Evolutionary conservation across 1,140 invertebrate species (phyloP).

Genomic region (Drosophila lini): DNA sequence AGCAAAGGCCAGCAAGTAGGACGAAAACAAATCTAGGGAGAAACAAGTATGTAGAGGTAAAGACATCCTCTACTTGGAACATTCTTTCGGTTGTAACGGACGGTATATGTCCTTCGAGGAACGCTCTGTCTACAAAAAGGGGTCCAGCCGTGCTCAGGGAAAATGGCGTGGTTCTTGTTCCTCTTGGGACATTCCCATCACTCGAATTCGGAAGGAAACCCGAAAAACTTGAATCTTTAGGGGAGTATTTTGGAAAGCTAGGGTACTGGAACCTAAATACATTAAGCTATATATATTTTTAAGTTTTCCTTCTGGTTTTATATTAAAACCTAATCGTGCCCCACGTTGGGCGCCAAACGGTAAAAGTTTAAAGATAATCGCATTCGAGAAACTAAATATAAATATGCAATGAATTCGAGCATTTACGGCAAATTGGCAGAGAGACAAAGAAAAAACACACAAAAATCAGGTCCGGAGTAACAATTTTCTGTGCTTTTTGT

Average conservation of each 20-base stretch:
- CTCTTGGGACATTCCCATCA: not conserved
- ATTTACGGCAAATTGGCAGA: conserved; percentile 29
- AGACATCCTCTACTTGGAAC: conserved; percentile 3
- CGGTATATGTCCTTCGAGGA: too few species aligned
- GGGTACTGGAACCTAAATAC: too few species aligned
- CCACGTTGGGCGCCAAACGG: not conserved
- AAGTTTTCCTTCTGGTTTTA: too few species aligned
- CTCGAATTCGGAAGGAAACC: not conserved
- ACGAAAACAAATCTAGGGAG: not conserved
- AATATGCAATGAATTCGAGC: conserved; percentile 24
- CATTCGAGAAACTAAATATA: conserved; percentile 28
- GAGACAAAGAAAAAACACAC: conserved; percentile 7
- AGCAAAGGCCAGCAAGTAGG: not conserved
- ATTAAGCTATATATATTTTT: too few species aligned
- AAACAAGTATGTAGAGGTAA: not conserved
- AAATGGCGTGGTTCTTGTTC: not conserved
- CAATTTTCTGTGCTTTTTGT: not conserved
- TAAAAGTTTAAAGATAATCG: conserved; percentile 17
- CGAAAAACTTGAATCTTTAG: not conserved
- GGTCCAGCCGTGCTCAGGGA: not conserved
- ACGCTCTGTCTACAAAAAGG: not conserved
- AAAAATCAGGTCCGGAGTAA: not conserved
- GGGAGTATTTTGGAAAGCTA: too few species aligned
- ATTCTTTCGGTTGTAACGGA: too few species aligned
- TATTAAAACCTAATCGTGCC: too few species aligned